Evolutionary conservation across 1,140 invertebrate species (phyloP).

Genomic region (Pissodes strobi): DNA sequence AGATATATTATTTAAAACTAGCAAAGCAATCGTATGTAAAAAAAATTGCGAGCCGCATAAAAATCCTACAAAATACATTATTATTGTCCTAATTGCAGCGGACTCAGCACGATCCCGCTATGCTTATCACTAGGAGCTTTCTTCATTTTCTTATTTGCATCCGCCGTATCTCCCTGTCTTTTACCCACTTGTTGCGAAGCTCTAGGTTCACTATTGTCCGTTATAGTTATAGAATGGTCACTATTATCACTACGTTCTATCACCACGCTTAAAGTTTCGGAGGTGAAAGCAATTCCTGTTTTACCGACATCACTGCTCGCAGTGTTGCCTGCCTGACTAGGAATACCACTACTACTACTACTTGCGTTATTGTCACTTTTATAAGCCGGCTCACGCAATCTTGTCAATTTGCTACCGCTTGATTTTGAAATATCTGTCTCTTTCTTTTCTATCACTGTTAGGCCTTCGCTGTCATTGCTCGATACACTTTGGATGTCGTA

Average conservation of each 20-base stretch:
- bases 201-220: slow-evolving; percentile 13
- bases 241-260: slow-evolving; percentile 48
- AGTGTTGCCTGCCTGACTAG: slow-evolving; percentile 1
- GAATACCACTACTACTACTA: too few relatives aligned
- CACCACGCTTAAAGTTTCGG: slow-evolving; percentile 49
- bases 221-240: slow-evolving; percentile 19
- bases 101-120: slow-evolving; percentile 58
- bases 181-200: background rate
- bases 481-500: slow-evolving; percentile 56
- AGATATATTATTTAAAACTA: too few relatives aligned
- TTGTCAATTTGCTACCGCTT: slow-evolving; percentile 48
- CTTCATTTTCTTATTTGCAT: slow-evolving; percentile 23
- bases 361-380: slow-evolving; percentile 21
- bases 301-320: slow-evolving; percentile 1
- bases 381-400: slow-evolving; percentile 49
- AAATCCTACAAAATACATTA: slow-evolving; percentile 25
- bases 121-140: slow-evolving; percentile 44
- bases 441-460: slow-evolving; percentile 36
- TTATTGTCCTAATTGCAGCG: slow-evolving; percentile 57
- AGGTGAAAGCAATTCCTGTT: slow-evolving; percentile 4
- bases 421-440: slow-evolving; percentile 19
- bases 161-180: slow-evolving; percentile 20
- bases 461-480: slow-evolving; percentile 51
- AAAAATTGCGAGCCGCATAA: background rate
- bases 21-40: background rate